Evolutionary conservation across 2,797 vertebrate genomes (phyloP).

Genomic region (Malacoctenus gilli): DNA sequence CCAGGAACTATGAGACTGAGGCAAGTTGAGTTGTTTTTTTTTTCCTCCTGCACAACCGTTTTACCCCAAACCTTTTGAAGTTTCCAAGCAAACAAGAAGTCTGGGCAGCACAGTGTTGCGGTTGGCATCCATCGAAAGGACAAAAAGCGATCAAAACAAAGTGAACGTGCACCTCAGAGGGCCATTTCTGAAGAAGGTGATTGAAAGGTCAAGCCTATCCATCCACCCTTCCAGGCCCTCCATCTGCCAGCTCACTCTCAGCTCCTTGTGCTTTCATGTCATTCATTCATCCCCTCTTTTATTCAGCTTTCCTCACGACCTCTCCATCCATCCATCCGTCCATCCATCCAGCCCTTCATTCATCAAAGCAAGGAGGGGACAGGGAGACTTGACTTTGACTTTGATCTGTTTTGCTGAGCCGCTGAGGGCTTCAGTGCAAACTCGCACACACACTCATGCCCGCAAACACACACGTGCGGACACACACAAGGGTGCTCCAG

Average conservation of each 20-base stretch:
- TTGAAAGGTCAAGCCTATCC: conserved; percentile 46
- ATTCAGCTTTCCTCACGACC: conserved; percentile 1
- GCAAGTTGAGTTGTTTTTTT: too few relatives aligned
- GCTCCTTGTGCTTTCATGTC: conserved; percentile 23
- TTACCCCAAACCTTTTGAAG: too few relatives aligned
- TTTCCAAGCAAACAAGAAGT: too few relatives aligned
- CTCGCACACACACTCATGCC: conserved; percentile 11
- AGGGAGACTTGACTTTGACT: conserved; percentile 57
- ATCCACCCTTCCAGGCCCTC: conserved; percentile 7
- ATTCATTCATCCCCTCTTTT: conserved; percentile 29
- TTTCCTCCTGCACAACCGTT: too few relatives aligned
- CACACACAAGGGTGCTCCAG: conserved; percentile 2
- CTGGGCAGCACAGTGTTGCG: too few relatives aligned
- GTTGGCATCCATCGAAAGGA: background rate
- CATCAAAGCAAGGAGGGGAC: conserved; percentile 54
- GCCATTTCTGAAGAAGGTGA: conserved; percentile 28
- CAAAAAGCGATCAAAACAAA: background rate
- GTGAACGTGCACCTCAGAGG: background rate
- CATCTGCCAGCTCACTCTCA: conserved; percentile 11
- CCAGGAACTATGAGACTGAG: too few relatives aligned
- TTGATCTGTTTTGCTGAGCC: conserved; percentile 44
- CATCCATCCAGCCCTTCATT: conserved; percentile 45
- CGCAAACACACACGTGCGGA: conserved; percentile 17
- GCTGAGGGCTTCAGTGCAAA: conserved; percentile 8
- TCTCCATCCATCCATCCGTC: conserved; percentile 33